Evolutionary conservation across 2,797 vertebrate species (phyloP).

Genomic region (Sebastes paucispinis): DNA sequence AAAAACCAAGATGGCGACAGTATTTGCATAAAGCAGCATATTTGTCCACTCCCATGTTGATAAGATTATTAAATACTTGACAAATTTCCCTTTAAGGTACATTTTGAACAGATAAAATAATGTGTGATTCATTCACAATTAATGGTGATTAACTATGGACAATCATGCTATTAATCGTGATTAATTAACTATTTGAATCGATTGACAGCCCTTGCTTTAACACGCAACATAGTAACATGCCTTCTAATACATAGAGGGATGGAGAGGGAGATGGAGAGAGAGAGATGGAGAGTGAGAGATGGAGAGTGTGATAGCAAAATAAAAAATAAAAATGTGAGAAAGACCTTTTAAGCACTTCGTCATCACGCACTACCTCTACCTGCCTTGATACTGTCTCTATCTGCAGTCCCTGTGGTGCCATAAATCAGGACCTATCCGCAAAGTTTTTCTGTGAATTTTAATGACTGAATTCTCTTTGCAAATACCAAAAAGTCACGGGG

Average conservation of each 20-base stretch:
- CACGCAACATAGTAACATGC: background rate
- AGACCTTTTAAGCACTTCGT: background rate
- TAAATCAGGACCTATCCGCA: slow-evolving; percentile 20
- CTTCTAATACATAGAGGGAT: background rate
- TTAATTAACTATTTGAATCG: no score
- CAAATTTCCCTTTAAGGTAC: no score
- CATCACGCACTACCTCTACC: background rate
- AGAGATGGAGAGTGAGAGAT: background rate
- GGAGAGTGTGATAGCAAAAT: background rate
- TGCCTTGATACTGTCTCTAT: slow-evolving; percentile 11
- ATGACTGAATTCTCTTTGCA: slow-evolving; percentile 41
- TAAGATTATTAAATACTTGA: no score
- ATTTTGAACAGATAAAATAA: no score
- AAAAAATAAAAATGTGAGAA: background rate
- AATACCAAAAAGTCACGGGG: slow-evolving; percentile 30
- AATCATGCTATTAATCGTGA: no score
- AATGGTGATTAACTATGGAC: no score
- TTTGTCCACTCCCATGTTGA: no score
- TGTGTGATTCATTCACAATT: no score
- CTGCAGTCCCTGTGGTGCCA: slow-evolving; percentile 21
- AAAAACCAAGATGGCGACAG: no score
- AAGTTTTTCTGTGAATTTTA: slow-evolving; percentile 37
- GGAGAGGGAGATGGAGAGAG: background rate
- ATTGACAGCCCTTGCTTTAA: background rate
- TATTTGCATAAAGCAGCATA: no score